These are phyloP conservation scores for Portevinia maculata DNA, from an alignment of 2,888 invertebrate genomes.

Conservation along the genomic window DNA sequence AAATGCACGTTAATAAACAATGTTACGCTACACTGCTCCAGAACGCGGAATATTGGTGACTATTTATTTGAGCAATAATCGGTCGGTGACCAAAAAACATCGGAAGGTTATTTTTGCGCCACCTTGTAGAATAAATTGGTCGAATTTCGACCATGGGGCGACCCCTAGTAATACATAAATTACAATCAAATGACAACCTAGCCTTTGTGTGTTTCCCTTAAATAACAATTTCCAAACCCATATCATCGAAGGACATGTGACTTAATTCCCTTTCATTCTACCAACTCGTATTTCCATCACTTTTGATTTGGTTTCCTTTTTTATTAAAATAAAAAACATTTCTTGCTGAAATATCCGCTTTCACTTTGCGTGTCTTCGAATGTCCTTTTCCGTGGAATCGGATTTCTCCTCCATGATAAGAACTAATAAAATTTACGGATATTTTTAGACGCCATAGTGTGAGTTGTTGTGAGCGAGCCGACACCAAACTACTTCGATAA, in stretches of 20 bases:
- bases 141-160: too few species aligned
- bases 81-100: too few species aligned
- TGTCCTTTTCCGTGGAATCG: conserved; percentile 60
- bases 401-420: conserved; percentile 42
- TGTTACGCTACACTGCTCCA: too few species aligned
- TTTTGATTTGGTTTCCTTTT: conserved; percentile 29
- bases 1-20: too few species aligned
- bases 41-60: too few species aligned
- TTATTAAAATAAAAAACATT: conserved; percentile 32
- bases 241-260: conserved; percentile 4
- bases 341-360: conserved; percentile 44
- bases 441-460: conserved; percentile 38
- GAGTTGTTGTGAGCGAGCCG: conserved; percentile 10
- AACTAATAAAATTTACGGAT: conserved; percentile 58
- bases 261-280: conserved; percentile 36
- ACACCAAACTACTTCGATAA: conserved; percentile 14
- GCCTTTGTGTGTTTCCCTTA: background rate
- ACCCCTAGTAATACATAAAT: background rate
- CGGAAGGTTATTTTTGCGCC: too few species aligned
- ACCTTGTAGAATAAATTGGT: too few species aligned
- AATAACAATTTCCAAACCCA: background rate
- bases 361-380: conserved; percentile 48
- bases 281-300: background rate
- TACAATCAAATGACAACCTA: conserved; percentile 8
- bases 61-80: too few species aligned